These are phyloP conservation scores for Leptopilina boulardi DNA, from an alignment of 1,140 invertebrate genomes.

Conservation along the genomic window DNA sequence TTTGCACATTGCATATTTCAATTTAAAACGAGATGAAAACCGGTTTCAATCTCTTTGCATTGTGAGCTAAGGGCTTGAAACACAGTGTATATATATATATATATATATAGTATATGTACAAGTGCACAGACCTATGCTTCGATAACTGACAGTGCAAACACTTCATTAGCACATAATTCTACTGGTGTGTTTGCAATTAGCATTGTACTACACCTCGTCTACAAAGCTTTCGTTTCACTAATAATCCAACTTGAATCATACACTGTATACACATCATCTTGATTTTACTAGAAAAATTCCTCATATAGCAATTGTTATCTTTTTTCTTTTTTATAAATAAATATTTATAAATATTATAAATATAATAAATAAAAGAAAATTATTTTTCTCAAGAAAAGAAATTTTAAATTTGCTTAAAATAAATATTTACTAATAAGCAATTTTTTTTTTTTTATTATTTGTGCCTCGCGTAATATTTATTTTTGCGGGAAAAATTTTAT, in stretches of 20 bases:
- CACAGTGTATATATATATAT: not conserved
- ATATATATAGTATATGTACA: not conserved
- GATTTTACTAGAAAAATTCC: not conserved
- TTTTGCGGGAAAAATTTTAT: too few relatives aligned
- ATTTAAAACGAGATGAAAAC: conserved; percentile 17
- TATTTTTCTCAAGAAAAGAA: too few relatives aligned
- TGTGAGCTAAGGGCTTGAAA: conserved; percentile 22
- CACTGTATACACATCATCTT: not conserved
- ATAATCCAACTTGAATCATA: conserved; percentile 10
- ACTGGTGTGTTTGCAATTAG: conserved; percentile 30
- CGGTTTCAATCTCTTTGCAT: conserved; percentile 31
- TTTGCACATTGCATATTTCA: conserved; percentile 27
- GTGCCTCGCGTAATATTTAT: too few relatives aligned
- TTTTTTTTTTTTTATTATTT: too few relatives aligned
- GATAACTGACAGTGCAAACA: conserved; percentile 31
- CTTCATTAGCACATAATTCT: conserved; percentile 32
- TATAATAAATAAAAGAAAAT: too few relatives aligned
- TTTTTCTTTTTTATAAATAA: not conserved
- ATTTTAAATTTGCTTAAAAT: too few relatives aligned
- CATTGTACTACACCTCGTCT: conserved; percentile 30
- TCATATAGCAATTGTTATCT: not conserved
- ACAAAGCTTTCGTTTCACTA: conserved; percentile 24
- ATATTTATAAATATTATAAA: too few relatives aligned
- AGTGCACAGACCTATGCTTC: not conserved
- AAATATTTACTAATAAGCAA: too few relatives aligned